Evolutionary conservation across 2,797 vertebrate species (phyloP).

Genomic region (Graptemys geographica): DNA sequence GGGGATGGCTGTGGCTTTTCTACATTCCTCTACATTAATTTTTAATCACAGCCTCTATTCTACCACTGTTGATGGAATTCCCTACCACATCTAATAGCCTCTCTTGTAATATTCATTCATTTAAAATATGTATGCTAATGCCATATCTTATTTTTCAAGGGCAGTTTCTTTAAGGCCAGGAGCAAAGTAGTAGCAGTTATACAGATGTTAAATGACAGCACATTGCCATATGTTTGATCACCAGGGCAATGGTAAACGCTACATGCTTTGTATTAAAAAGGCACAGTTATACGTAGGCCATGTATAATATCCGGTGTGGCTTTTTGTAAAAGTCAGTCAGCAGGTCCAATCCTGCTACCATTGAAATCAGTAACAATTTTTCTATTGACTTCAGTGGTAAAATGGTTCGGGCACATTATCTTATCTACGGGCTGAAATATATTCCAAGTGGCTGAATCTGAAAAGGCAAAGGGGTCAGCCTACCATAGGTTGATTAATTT

Average conservation of each 20-base stretch:
- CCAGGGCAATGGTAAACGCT: slow-evolving; percentile 37
- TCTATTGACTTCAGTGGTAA: not conserved
- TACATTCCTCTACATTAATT: slow-evolving; percentile 78
- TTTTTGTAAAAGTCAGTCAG: slow-evolving; percentile 6
- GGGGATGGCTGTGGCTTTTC: slow-evolving; percentile 71
- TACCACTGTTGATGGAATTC: slow-evolving; percentile 77
- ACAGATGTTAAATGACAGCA: slow-evolving; percentile 46
- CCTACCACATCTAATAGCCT: slow-evolving; percentile 73
- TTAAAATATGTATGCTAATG: slow-evolving; percentile 76
- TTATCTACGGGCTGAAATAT: not conserved
- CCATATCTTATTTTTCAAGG: slow-evolving; percentile 78
- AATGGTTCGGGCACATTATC: not conserved
- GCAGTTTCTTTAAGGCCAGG: slow-evolving; percentile 64
- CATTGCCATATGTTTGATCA: slow-evolving; percentile 60
- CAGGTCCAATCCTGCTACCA: not conserved
- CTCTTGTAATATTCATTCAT: slow-evolving; percentile 78
- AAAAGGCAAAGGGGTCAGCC: slow-evolving; percentile 8
- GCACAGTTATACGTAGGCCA: slow-evolving; percentile 5
- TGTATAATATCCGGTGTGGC: not conserved
- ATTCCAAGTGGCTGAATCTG: slow-evolving; percentile 4
- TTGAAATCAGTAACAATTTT: not conserved
- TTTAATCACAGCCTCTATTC: slow-evolving; percentile 80
- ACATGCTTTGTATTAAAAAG: not conserved
- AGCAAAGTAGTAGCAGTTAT: slow-evolving; percentile 64
- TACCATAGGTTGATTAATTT: slow-evolving; percentile 34